Conservation (phyloP, 1,140 invertebrate genomes). For the Aporrectodea caliginosa region DNA sequence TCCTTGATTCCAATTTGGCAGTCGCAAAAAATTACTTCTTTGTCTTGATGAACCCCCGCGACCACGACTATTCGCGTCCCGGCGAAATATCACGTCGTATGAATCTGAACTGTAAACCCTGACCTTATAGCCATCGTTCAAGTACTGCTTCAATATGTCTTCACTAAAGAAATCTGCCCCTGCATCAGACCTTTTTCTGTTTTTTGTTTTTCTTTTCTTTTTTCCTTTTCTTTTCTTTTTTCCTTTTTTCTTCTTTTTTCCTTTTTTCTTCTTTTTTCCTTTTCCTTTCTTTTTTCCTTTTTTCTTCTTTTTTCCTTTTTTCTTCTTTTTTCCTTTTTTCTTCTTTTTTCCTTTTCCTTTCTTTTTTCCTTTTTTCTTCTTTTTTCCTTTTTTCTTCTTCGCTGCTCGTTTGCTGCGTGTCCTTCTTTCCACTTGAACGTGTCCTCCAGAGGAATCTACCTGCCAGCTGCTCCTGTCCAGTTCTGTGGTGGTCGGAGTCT, state of each 20-base stretch:
- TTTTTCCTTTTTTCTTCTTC: background rate
- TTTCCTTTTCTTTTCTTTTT: background rate
- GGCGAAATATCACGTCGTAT: background rate
- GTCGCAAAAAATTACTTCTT: background rate
- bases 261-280: background rate
- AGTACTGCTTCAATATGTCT: background rate
- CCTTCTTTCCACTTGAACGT: too few relatives aligned
- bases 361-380: background rate
- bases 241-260: background rate
- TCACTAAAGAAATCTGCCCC: background rate
- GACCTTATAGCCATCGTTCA: background rate
- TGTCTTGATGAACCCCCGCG: too few relatives aligned
- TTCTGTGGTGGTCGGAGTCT: too few relatives aligned
- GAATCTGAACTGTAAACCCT: background rate
- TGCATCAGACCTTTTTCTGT: background rate
- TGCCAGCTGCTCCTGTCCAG: too few relatives aligned
- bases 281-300: background rate
- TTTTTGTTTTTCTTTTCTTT: background rate
- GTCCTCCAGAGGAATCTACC: too few relatives aligned
- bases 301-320: background rate
- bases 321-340: background rate
- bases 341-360: background rate
- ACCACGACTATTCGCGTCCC: too few relatives aligned
- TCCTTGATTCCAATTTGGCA: background rate
- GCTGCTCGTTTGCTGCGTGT: too few relatives aligned